phyloP scores from a whole-genome alignment of 2,888 invertebrate species.

The Zygothrica quintamaculata region DNA sequence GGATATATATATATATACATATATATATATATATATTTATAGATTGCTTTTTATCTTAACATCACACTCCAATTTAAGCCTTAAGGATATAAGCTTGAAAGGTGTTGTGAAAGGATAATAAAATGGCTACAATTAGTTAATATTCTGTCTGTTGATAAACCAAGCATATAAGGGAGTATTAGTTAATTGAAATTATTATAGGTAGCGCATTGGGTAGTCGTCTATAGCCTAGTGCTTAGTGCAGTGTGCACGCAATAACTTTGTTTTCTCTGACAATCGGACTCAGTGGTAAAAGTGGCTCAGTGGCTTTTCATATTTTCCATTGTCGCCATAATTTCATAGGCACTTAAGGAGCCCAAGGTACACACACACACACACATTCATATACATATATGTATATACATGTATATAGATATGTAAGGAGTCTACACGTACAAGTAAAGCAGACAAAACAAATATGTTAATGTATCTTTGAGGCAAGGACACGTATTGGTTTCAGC shows the following conservation, averaged over 20 bases:
- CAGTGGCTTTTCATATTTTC: conserved; percentile 61
- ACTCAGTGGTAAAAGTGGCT: conserved; percentile 36
- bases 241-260: conserved; percentile 4
- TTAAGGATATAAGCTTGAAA: too few species aligned
- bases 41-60: conserved; percentile 26
- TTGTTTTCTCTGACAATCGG: conserved; percentile 47
- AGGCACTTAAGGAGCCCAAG: conserved; percentile 47
- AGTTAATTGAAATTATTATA: too few species aligned
- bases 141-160: too few species aligned
- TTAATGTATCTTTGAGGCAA: conserved; percentile 68
- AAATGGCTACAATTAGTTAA: too few species aligned
- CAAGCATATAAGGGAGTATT: too few species aligned
- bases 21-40: conserved; percentile 23
- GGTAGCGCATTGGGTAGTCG: too few species aligned
- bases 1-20: conserved; percentile 10
- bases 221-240: too few species aligned
- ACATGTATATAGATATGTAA: too few species aligned
- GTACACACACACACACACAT: too few species aligned
- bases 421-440: conserved; percentile 27
- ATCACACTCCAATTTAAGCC: too few species aligned
- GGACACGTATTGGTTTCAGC: conserved; percentile 77
- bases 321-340: conserved; percentile 71
- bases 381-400: too few species aligned
- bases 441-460: conserved; percentile 79
- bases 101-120: too few species aligned